Base-by-base conservation (phyloP, 2,797 vertebrate genomes). In the Poeciliopsis infans region DNA sequence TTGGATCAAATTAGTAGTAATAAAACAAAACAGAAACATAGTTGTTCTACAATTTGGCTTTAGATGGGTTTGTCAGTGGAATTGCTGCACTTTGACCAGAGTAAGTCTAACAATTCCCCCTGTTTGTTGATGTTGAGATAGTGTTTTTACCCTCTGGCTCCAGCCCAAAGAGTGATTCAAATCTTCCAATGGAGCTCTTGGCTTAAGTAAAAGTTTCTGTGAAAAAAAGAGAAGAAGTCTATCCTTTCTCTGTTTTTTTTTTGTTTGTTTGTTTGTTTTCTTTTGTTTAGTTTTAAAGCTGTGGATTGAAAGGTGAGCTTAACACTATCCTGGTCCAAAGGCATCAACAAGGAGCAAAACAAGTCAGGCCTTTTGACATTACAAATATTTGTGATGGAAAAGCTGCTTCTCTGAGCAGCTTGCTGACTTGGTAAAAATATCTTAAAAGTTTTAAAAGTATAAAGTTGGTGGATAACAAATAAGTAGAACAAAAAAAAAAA, bases 281-380 rank as follows among this genome's bases (percentile, higher is more conserved):
- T 41, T 36, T 64, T 31, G 7, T 41, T 39, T 39, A 39, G 39
- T 13, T 7, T n/a, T n/a, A 43, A 28, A 70, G 41, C 25, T 18
- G n/a, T 11, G 55, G 18, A 33, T 47, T 55, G 7, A 71, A 80
- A 20, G 25, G 6, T 53, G 1, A 64, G 57, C 31, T 39, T 76
- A 12, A 57, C 10, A 31, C 11, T 16, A 33, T 25, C 47, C 18
- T 33, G 55, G 45, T 64, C 49, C 36, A 68, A 75, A 71, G 33
- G 49, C 45, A 81, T 28, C 28, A 55, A 59, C 15, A 72, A 73
- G 39, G 75, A 61, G 55, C 49, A 66, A 39, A 31, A 47, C 36
- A 4, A 68, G 39, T 12, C 36, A 11, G 36, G 18, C 23, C 66
- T 69, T 43, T n/a, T 69, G 39, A 18, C 25, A 70, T 46, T n/a